Base-by-base conservation (phyloP, 2,797 vertebrate genomes). In the Halcyon leucocephala region DNA sequence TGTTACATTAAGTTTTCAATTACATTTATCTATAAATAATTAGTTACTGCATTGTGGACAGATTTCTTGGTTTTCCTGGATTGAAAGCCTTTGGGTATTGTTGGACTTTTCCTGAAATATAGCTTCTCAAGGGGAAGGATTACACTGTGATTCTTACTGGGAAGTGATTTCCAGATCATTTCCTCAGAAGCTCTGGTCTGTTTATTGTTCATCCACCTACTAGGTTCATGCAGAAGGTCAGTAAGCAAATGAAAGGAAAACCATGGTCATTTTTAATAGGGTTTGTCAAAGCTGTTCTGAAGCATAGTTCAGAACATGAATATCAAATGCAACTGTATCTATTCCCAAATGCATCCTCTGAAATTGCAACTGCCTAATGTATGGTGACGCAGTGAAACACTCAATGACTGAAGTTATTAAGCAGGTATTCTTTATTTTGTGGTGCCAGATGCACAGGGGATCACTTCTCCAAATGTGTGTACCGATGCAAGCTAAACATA, bases 11-110 rank as follows among this genome's bases (percentile, higher is more conserved):
- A 12, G 2, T 20, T 62, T 67, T 78, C 37, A 57, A 41, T n/a
- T 9, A 5, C 2, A 9, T 9, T 41, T 29, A 1, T 2, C 14
- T 26, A 2, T 3, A 25, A 42, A 42, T 42, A 57, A n/a, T n/a
- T 72, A 57, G 28, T 22, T 37, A 52, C 7, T n/a, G 35, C 1
- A 6, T 8, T 3, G 1, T 46, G 35, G 25, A 18, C 1, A 13
- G 25, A 33, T 69, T 54, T 4, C 33, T 82, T 44, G 4, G 13
- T 22, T 28, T 33, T 39, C 2, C 17, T 74, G 25, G 4, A 3
- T 6, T 42, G 19, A 62, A 73, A 86, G 4, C 21, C 5, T 18
- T 62, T 39, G 22, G 17, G 10, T 49, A 4, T 54, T 66, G 6
- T 60, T n/a, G 86, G n/a, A n/a, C 9, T 70, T 83, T 2, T 42